Percentiles rank a stretch among this genome's conserved stretches.
Conservation (phyloP, 2,113 vertebrate species). For the Okapia johnstoni region DNA sequence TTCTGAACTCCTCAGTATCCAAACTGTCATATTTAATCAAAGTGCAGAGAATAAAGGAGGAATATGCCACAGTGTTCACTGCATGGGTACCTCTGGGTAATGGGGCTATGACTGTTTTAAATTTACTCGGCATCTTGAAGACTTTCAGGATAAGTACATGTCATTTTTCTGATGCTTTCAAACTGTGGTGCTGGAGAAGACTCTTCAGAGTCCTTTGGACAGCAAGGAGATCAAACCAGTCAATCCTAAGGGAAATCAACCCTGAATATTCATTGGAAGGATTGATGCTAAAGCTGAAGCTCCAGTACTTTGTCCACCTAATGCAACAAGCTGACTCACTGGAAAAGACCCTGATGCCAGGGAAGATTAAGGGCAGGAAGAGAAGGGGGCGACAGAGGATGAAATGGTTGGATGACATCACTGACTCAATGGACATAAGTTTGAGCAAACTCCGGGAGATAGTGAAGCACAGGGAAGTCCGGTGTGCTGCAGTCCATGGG, state of each 20-base stretch:
- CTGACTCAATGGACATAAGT: neutral
- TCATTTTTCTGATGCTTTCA: neutral
- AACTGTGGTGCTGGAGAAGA: neutral
- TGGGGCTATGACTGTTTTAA: neutral
- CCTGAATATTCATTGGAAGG: neutral
- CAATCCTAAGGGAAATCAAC: neutral
- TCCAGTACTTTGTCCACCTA: neutral
- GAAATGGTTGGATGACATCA: neutral
- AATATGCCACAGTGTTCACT: neutral
- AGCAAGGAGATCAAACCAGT: neutral
- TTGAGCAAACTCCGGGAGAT: neutral
- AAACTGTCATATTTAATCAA: neutral
- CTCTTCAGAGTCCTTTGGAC: neutral
- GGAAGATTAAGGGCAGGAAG: neutral
- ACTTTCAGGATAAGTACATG: neutral
- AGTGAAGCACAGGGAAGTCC: neutral
- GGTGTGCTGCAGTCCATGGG: neutral
- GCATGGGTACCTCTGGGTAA: neutral
- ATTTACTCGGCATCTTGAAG: neutral
- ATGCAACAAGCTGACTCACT: neutral
- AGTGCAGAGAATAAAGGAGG: neutral
- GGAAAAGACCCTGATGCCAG: neutral
- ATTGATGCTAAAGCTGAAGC: neutral
- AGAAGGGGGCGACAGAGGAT: neutral
- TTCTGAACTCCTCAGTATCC: neutral